phyloP scores from a whole-genome alignment of 2,888 invertebrate species.

The Pammene fasciana region DNA sequence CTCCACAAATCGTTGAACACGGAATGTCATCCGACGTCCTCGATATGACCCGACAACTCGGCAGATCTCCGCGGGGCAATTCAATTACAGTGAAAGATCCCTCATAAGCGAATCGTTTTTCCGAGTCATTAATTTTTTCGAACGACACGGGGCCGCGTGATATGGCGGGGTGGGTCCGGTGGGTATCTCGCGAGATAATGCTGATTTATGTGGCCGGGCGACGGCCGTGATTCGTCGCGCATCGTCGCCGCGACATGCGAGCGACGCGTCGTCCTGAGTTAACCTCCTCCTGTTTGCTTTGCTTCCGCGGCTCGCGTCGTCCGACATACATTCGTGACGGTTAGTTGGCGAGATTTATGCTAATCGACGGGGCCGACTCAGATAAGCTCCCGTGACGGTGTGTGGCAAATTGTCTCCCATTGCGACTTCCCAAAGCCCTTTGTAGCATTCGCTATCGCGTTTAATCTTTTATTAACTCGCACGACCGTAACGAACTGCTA shows the following conservation, averaged over 20 bases:
- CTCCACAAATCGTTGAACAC: slow-evolving; percentile 12
- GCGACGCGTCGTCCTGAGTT: slow-evolving; percentile 53
- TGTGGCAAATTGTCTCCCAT: slow-evolving; percentile 79
- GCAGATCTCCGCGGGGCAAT: slow-evolving; percentile 79
- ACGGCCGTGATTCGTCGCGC: slow-evolving; percentile 81
- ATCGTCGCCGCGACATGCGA: slow-evolving; percentile 66
- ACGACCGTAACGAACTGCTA: slow-evolving; percentile 54
- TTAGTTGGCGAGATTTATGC: slow-evolving; percentile 83
- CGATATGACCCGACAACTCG: slow-evolving; percentile 69
- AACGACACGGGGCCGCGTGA: slow-evolving; percentile 81
- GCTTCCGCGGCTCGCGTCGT: slow-evolving; percentile 48
- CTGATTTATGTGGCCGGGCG: slow-evolving; percentile 81
- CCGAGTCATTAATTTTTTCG: slow-evolving; percentile 84
- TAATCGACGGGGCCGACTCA: slow-evolving; percentile 79
- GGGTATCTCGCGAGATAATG: slow-evolving; percentile 84
- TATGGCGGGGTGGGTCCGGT: slow-evolving; percentile 77
- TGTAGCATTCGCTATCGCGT: slow-evolving; percentile 62
- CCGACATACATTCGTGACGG: slow-evolving; percentile 77
- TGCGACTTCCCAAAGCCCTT: slow-evolving; percentile 71
- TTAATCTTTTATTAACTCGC: slow-evolving; percentile 61
- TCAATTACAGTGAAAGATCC: slow-evolving; percentile 84
- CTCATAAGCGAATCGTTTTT: slow-evolving; percentile 84
- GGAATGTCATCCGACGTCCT: slow-evolving; percentile 58
- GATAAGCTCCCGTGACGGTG: slow-evolving; percentile 79
- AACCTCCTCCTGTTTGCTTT: slow-evolving; percentile 66